Percentiles rank a stretch among this genome's conserved stretches.
phyloP scores from a whole-genome alignment of 1,140 invertebrate species.

The Eupristina koningsbergeri region DNA sequence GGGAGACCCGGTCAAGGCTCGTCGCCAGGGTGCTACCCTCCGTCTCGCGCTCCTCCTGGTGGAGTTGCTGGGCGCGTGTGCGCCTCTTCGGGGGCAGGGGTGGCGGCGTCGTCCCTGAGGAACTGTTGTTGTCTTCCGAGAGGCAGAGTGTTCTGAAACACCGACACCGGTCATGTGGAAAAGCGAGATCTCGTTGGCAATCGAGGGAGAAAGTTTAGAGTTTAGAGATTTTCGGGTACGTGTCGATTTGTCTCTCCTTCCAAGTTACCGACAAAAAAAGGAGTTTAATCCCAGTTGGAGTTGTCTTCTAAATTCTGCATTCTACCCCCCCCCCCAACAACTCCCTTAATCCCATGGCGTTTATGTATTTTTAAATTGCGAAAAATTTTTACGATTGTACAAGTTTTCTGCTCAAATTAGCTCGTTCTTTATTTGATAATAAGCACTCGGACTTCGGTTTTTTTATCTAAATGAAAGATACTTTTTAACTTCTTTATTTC shows the following conservation, averaged over 20 bases:
- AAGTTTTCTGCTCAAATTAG: not conserved
- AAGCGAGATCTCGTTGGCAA: no score
- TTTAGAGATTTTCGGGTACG: not conserved
- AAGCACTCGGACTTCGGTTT: no score
- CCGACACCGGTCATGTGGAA: no score
- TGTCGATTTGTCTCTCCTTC: no score
- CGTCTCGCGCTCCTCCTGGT: conserved; percentile 48
- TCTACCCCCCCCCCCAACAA: no score
- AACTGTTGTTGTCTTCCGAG: conserved; percentile 48
- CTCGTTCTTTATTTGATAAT: not conserved
- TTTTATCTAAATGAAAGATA: no score
- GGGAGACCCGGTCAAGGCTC: conserved; percentile 77
- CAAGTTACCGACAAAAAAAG: not conserved
- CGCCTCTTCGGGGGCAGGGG: conserved; percentile 85
- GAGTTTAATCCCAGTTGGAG: not conserved
- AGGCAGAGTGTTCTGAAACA: conserved; percentile 21
- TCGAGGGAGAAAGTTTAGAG: no score
- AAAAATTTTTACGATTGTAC: not conserved
- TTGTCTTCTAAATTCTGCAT: not conserved
- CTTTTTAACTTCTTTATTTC: no score
- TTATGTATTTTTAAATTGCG: no score
- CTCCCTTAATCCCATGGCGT: no score
- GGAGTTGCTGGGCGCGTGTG: conserved; percentile 67
- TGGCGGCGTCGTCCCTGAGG: conserved; percentile 70
- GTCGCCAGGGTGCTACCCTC: conserved; percentile 73